Evolutionary conservation across 2,113 vertebrate species (phyloP), one percentile per base, ranked within the genome.

Genomic region (Mola mola): DNA sequence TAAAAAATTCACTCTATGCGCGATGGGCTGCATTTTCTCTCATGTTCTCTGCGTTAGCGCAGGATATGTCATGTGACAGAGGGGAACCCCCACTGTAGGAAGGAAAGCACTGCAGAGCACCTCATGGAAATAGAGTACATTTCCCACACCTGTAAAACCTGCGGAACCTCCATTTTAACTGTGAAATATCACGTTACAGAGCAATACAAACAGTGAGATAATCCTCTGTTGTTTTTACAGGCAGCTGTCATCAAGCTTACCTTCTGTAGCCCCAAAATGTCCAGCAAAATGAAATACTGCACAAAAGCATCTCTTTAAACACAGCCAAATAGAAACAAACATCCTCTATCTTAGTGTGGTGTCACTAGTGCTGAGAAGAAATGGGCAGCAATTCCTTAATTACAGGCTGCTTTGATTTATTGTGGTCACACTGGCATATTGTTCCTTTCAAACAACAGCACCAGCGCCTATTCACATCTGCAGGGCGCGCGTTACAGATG

Each of bases 31-130:
- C 63, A 51, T 42, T 34, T 15, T 22, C 4, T 38, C 17, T 25
- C 66, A 40, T 61, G 16, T 34, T 34, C 26, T 8, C 31, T 29
- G 46, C 69, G 26, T 53, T 43, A 60, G 61, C 67, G 67, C 52
- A 53, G 21, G 15, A 29, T 11, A 46, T 60, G 82, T 81, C 87
- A 83, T 52, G 75, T 87, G 81, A 85, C 58, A 42, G 43, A 59
- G 83, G 85, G 70, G 63, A 89, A 71, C 63, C 37, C 84, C 82
- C 78, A 75, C 34, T 70, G 69, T 72, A 29, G 52, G 51, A 69
- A 33, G 62, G 60, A 37, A 64, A 78, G 65, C 77, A 81, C 77
- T 86, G 86, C 89, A 88, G 28, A 5, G 6, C 28, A 37, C 20
- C 21, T 21, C 46, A 24, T 48, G 16, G 13, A 46, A 7, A 5